Evolutionary conservation across 2,797 vertebrate species (phyloP).

Genomic region (Spheniscus humboldti): DNA sequence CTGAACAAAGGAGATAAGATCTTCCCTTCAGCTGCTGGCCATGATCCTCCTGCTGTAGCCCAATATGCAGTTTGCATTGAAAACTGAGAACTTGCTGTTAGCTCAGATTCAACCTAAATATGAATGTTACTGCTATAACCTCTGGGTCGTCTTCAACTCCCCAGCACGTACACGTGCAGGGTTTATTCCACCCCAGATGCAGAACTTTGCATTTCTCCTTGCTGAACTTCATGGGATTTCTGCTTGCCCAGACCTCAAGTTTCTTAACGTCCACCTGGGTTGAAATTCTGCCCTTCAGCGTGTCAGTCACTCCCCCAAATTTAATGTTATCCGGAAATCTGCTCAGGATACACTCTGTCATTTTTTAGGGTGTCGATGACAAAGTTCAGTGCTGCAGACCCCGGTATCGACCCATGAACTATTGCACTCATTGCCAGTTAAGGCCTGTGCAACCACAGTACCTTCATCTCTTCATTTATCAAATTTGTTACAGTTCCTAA

Average conservation of each 20-base stretch:
- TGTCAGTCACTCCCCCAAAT: background rate
- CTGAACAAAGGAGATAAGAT: background rate
- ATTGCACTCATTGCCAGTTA: background rate
- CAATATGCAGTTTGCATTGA: background rate
- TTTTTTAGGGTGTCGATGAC: background rate
- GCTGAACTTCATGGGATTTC: background rate
- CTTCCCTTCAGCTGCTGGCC: background rate
- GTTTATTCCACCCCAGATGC: background rate
- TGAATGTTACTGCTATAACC: background rate
- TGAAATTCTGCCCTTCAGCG: background rate
- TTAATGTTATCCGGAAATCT: background rate
- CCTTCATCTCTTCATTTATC: background rate
- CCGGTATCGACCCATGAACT: background rate
- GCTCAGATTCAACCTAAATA: background rate
- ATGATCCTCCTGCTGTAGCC: background rate
- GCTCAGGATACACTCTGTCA: background rate
- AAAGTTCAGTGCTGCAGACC: background rate
- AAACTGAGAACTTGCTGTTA: background rate
- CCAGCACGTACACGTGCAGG: accelerated
- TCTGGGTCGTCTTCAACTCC: background rate
- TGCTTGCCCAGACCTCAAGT: background rate
- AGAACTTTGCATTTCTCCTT: background rate
- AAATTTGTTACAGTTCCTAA: background rate
- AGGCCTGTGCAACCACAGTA: background rate
- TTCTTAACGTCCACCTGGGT: background rate